These are phyloP conservation scores for Poeciliopsis prolifica DNA, from an alignment of 2,113 vertebrate genomes.

Conservation along the genomic window DNA sequence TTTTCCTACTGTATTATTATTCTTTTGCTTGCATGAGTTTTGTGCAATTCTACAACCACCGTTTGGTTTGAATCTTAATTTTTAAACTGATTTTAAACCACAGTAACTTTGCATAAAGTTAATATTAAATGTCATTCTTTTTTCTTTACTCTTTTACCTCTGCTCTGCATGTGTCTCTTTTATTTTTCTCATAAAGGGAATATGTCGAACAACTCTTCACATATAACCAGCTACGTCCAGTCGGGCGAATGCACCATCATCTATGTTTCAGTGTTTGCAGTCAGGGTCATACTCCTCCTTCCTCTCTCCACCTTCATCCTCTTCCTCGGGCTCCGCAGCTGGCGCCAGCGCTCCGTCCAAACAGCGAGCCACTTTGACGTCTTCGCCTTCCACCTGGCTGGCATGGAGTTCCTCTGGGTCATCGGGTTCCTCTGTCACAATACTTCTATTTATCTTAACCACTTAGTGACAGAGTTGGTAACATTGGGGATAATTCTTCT, in stretches of 20 bases:
- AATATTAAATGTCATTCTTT: too few species aligned
- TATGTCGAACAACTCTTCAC: neutral
- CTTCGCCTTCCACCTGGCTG: constrained; percentile 25
- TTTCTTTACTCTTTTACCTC: too few species aligned
- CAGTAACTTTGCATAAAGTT: too few species aligned
- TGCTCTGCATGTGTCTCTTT: too few species aligned
- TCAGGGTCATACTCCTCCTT: neutral
- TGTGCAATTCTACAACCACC: too few species aligned
- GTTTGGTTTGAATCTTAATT: too few species aligned
- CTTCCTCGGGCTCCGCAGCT: neutral
- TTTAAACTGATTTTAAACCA: too few species aligned
- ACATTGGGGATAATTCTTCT: fast-evolving
- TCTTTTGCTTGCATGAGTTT: too few species aligned
- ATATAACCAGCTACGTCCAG: too few species aligned
- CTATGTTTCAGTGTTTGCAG: fast-evolving
- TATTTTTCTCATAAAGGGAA: too few species aligned
- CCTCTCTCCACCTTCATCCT: neutral
- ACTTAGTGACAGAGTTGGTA: fast-evolving
- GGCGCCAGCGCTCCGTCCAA: neutral
- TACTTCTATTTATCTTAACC: fast-evolving
- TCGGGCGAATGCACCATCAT: neutral
- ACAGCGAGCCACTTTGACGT: constrained; percentile 3
- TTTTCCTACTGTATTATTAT: too few species aligned
- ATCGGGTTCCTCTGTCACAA: neutral
- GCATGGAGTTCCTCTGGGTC: neutral